Evolutionary conservation across 2,113 vertebrate genomes (phyloP).

Genomic region (Pontoporia blainvillei): DNA sequence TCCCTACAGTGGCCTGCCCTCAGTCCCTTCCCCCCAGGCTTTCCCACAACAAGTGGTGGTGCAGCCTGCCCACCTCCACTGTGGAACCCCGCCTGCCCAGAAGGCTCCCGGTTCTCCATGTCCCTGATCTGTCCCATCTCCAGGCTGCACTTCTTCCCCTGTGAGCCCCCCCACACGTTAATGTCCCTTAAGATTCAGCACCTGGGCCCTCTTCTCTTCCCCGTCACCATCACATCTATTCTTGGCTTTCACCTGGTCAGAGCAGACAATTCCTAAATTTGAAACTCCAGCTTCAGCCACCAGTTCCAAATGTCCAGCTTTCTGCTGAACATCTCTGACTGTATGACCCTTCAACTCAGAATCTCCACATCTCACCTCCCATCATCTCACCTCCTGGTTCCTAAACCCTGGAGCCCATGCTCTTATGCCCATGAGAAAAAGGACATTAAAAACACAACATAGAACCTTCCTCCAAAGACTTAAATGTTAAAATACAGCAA

Average conservation of each 20-base stretch:
- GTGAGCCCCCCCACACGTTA: accelerated
- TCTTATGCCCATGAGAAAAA: background rate
- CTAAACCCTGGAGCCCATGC: background rate
- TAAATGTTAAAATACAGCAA: background rate
- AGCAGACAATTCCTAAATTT: background rate
- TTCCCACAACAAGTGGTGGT: background rate
- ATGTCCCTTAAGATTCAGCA: background rate
- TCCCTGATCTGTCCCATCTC: background rate
- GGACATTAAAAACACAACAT: background rate
- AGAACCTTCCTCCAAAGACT: background rate
- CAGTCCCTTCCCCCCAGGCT: background rate
- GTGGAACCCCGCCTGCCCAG: background rate
- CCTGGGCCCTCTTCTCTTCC: background rate
- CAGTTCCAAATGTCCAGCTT: background rate
- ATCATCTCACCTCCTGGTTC: background rate
- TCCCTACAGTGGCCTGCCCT: accelerated
- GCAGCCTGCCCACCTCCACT: background rate
- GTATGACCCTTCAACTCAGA: background rate
- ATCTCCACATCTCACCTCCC: background rate
- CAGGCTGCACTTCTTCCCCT: background rate
- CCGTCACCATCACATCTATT: background rate
- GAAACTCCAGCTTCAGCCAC: background rate
- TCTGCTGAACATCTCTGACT: background rate
- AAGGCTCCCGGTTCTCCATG: background rate
- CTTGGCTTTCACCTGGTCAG: background rate